A percentile compares a stretch with the other conserved stretches of the same genome.
Evolutionary conservation across 1,140 invertebrate species (phyloP).

Genomic region (Apis laboriosa): DNA sequence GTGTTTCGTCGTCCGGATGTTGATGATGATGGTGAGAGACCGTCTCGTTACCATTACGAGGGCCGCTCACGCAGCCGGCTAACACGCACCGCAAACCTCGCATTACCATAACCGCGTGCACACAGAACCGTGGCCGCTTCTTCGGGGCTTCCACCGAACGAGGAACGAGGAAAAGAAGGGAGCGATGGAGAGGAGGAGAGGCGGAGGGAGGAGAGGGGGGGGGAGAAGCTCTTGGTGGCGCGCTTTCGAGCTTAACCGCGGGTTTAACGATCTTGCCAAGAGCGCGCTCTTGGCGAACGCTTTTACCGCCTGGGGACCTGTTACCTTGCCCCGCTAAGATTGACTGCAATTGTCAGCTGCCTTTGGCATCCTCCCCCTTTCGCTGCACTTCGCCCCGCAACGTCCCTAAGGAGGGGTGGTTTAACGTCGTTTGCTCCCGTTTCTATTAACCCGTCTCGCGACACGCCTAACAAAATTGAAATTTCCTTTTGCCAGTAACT

Average conservation of each 20-base stretch:
- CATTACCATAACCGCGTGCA: conserved; percentile 66
- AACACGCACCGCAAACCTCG: conserved; percentile 66
- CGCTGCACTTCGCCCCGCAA: not conserved
- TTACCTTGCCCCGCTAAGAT: conserved; percentile 33
- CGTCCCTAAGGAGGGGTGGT: not conserved
- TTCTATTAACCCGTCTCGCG: conserved; percentile 29
- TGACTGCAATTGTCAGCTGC: conserved; percentile 42
- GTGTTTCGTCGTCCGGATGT: conserved; percentile 69
- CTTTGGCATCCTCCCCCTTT: not conserved
- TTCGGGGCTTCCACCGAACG: conserved; percentile 24
- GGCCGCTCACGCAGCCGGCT: conserved; percentile 62
- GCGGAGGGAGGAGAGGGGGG: conserved; percentile 12
- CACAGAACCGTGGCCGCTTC: conserved; percentile 46
- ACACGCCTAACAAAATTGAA: not conserved
- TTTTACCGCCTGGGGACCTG: conserved; percentile 37
- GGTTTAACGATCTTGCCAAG: conserved; percentile 45
- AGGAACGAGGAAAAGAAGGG: not conserved
- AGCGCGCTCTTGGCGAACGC: conserved; percentile 11
- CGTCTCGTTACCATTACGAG: conserved; percentile 71
- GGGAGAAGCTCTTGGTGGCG: not conserved
- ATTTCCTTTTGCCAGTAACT: not conserved
- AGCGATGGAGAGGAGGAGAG: conserved; percentile 10
- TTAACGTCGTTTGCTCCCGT: conserved; percentile 29
- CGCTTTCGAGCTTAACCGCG: conserved; percentile 33
- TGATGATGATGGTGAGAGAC: conserved; percentile 72